Conservation (phyloP, 35 echinoderm and acorn worm genomes). For the Heliocidaris erythrogramma region DNA sequence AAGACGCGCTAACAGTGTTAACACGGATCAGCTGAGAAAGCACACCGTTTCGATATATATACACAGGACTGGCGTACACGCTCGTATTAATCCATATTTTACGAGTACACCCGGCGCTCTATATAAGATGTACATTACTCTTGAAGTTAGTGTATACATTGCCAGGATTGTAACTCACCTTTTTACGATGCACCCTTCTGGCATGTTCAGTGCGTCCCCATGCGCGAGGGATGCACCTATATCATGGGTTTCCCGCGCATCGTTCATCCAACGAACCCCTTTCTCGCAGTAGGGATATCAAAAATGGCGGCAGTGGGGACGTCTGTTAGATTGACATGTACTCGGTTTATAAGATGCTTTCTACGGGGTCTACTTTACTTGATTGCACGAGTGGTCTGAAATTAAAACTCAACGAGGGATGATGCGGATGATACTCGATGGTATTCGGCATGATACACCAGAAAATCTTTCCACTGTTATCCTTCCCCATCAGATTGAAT, state of each 20-base stretch:
- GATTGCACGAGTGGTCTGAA: slow-evolving; percentile 2
- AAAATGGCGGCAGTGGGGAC: background rate
- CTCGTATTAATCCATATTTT: slow-evolving; percentile 4
- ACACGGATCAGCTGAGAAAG: background rate
- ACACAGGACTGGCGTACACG: background rate
- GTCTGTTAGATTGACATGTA: background rate
- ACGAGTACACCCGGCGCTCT: background rate
- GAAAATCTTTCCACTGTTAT: background rate
- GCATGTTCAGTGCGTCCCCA: no score
- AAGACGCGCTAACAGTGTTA: slow-evolving; percentile 9
- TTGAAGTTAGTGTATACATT: background rate
- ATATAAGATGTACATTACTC: background rate
- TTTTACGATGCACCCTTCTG: no score
- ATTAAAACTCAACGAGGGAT: slow-evolving; percentile 4
- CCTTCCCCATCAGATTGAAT: background rate
- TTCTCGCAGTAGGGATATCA: background rate
- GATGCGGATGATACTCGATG: background rate
- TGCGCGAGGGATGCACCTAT: no score
- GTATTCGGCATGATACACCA: background rate
- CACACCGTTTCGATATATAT: background rate
- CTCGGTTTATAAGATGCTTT: background rate
- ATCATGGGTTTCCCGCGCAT: no score
- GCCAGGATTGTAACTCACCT: background rate
- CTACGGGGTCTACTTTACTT: background rate
- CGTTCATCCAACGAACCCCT: background rate